Evolutionary conservation across 64 coral and sea anemone genomes (phyloP).

Genomic region (Porites lutea): DNA sequence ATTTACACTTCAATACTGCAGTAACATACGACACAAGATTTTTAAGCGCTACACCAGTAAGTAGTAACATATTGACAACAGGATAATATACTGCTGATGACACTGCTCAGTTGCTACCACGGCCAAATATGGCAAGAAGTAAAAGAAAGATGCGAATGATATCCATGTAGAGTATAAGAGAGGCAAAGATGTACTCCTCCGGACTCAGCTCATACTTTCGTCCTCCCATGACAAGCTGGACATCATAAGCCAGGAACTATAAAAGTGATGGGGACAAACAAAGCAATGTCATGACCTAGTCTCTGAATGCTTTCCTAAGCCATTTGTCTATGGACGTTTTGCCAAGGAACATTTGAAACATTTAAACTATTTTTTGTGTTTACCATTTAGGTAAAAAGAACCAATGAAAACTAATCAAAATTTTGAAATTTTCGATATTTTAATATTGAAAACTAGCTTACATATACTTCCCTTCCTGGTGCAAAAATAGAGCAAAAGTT

Average conservation of each 20-base stretch:
- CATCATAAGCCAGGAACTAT: conserved; percentile 95
- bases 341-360: too few relatives aligned
- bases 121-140: conserved; percentile 90
- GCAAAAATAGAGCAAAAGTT: too few relatives aligned
- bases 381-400: too few relatives aligned
- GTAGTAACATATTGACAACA: too few relatives aligned
- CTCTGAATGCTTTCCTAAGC: too few relatives aligned
- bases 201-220: conserved; percentile 95
- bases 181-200: conserved; percentile 97
- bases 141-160: conserved; percentile 94
- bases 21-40: background rate
- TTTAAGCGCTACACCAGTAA: background rate
- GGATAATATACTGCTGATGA: background rate
- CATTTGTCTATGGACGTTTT: too few relatives aligned
- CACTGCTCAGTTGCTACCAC: conserved; percentile 29
- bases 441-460: too few relatives aligned
- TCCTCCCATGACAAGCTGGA: conserved; percentile 97
- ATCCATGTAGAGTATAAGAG: conserved; percentile 91
- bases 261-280: background rate
- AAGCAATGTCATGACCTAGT: background rate
- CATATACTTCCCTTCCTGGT: too few relatives aligned
- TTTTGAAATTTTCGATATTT: too few relatives aligned
- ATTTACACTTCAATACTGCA: too few relatives aligned
- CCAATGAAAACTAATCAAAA: too few relatives aligned
- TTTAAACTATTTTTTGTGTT: too few relatives aligned